These are phyloP conservation scores for Isoperla grammatica DNA, from an alignment of 2,888 invertebrate genomes.

Conservation along the genomic window DNA sequence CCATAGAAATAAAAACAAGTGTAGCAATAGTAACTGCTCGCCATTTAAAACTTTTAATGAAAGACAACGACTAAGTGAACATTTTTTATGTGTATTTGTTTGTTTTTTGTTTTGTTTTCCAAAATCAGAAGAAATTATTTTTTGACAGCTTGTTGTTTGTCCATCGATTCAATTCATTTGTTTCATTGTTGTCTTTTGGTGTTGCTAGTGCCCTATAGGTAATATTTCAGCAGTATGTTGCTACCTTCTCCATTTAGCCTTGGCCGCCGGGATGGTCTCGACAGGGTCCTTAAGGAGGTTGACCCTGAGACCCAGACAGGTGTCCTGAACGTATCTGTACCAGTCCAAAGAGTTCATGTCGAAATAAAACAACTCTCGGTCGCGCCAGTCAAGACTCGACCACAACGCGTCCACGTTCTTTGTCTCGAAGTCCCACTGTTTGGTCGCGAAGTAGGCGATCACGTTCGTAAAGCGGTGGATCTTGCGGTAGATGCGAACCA, in stretches of 20 bases:
- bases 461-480: conserved; percentile 67
- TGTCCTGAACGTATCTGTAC: conserved; percentile 64
- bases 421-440: conserved; percentile 68
- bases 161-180: too few species aligned
- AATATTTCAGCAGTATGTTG: too few species aligned
- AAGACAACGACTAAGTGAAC: too few species aligned
- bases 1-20: too few species aligned
- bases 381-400: conserved; percentile 51
- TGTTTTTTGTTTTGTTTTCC: too few species aligned
- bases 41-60: too few species aligned
- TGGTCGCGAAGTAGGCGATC: conserved; percentile 71
- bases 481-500: conserved; percentile 67
- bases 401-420: conserved; percentile 56
- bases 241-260: conserved; percentile 54
- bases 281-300: conserved; percentile 76
- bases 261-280: conserved; percentile 64
- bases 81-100: too few species aligned
- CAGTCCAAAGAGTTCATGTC: conserved; percentile 67
- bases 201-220: too few species aligned
- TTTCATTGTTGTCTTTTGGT: too few species aligned
- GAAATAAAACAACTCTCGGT: conserved; percentile 64
- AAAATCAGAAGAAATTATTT: too few species aligned
- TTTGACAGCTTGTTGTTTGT: too few species aligned
- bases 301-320: conserved; percentile 65
- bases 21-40: too few species aligned